Evolutionary conservation across 2,113 vertebrate species (phyloP), one percentile per base, ranked within the genome.

Genomic region (Agapornis roseicollis): DNA sequence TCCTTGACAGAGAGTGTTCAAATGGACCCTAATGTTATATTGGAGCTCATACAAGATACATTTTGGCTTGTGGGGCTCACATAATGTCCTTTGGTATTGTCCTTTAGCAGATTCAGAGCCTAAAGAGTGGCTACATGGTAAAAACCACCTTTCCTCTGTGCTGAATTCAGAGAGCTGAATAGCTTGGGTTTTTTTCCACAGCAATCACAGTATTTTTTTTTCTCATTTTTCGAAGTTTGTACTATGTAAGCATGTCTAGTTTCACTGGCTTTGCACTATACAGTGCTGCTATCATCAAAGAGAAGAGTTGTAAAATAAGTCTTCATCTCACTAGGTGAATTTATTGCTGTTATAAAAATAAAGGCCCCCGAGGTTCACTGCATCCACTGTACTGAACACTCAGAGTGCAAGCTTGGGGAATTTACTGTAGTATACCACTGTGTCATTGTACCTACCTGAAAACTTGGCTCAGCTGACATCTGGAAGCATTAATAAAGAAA

Each of bases 331-430:
- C 74, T 72, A 66, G 93, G 76, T 96, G 89, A 97, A 98, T 97
- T 97, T 98, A 98, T 97, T 93, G 71, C 77, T 96, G 68, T 77
- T 94, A 97, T 98, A 98, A 98, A 98, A 97, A 81, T 85, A 95
- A 97, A 97, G 88, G 56, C 58, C 90, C 82, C 74, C 82, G 87
- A 90, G 93, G 87, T 96, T 97, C 97, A 96, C 90, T 27, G 79
- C 69, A 1, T 95, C 53, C 65, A 80, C 85, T 97, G 89, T 93
- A 89, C 70, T 86, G 82, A 96, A 97, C 93, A 97, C 92, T 96
- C 35, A 91, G 76, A 96, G 94, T 96, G 89, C 74, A 94, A 80
- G 69, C 80, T 80, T 91, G 78, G 93, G 82, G 93, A 96, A 97
- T 97, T 97, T 96, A 96, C 93, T 94, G 27, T 82, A 94, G 85